Conservation (phyloP, 2,113 vertebrate species). For the Chaetodon auriga region DNA sequence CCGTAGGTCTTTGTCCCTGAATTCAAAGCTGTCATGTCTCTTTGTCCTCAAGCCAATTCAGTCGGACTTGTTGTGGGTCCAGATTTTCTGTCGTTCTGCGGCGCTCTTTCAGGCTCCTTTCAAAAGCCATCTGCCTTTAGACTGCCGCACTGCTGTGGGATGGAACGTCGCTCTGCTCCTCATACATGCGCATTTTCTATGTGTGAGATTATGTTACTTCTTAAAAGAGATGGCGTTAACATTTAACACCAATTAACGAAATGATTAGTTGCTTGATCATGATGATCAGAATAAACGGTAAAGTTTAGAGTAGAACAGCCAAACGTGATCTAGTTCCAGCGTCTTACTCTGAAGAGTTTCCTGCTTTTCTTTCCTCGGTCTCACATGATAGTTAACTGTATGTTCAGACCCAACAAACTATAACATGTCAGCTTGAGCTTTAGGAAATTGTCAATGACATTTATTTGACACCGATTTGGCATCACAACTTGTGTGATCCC, state of each 20-base stretch:
- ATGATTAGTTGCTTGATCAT: no score
- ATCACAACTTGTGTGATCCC: no score
- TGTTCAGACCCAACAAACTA: no score
- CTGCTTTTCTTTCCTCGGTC: no score
- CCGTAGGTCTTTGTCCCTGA: neutral
- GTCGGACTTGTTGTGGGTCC: constrained; percentile 22
- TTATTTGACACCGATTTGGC: no score
- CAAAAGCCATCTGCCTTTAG: constrained; percentile 12
- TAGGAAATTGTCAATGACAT: no score
- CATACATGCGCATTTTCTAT: neutral
- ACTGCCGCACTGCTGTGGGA: neutral
- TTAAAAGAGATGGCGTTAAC: neutral
- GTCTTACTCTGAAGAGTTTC: neutral
- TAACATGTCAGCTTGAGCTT: no score
- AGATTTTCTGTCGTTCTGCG: neutral
- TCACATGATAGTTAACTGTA: no score
- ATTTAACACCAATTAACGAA: neutral
- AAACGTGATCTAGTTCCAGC: no score
- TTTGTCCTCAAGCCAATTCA: constrained; percentile 33
- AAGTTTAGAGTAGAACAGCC: no score
- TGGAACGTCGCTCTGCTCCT: neutral
- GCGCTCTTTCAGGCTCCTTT: neutral
- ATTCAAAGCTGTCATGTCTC: neutral
- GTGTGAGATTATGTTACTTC: neutral
- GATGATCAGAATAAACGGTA: no score